Evolutionary conservation across 2,113 vertebrate genomes (phyloP).

Genomic region (Prionailurus viverrinus): DNA sequence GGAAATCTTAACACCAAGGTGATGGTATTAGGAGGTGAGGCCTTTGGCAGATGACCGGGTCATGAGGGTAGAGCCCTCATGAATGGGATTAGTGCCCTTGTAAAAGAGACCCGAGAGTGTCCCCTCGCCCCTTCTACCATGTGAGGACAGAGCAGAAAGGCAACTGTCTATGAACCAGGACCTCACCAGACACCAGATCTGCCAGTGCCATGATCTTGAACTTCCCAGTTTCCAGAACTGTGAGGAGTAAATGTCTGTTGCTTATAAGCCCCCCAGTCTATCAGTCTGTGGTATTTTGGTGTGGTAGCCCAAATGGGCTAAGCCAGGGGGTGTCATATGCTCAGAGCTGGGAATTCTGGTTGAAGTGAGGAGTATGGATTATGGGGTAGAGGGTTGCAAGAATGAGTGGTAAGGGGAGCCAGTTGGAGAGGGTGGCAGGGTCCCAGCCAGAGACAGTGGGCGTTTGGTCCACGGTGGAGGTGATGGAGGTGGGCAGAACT

Average conservation of each 20-base stretch:
- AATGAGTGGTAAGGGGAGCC: background rate
- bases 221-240: background rate
- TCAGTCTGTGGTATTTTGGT: background rate
- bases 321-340: background rate
- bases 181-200: background rate
- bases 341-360: background rate
- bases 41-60: background rate
- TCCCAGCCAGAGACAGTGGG: background rate
- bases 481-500: background rate
- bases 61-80: background rate
- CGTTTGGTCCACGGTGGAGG: background rate
- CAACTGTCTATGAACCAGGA: background rate
- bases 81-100: background rate
- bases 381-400: background rate
- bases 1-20: background rate
- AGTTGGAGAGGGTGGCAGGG: background rate
- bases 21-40: background rate
- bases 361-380: slow-evolving; percentile 56
- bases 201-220: background rate
- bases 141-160: background rate
- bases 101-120: background rate
- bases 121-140: background rate
- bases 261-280: background rate
- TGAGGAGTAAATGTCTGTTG: background rate
- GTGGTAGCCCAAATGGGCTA: background rate